Conservation (phyloP, 2,888 invertebrate genomes). For the Incurvaria masculella region DNA sequence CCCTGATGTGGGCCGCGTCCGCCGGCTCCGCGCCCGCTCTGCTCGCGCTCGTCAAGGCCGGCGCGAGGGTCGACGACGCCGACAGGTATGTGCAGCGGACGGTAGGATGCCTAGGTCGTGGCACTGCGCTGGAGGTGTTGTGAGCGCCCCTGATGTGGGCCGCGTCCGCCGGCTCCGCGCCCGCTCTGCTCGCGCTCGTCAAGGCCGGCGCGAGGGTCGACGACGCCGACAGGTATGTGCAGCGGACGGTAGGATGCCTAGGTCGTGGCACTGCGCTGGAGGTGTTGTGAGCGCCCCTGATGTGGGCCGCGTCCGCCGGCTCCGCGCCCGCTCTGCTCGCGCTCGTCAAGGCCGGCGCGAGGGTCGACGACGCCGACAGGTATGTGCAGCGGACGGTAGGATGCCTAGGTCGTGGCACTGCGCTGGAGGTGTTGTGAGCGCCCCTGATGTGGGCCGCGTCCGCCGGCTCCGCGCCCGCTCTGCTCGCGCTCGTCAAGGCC, state of each 20-base stretch:
- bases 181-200: conserved; percentile 85
- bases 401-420: conserved; percentile 52
- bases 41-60: conserved; percentile 81
- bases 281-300: conserved; percentile 83
- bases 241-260: conserved; percentile 19
- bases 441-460: background rate
- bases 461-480: background rate
- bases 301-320: conserved; percentile 98
- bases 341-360: conserved; percentile 82
- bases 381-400: no score
- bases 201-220: conserved; percentile 83
- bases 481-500: background rate
- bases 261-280: conserved; percentile 66
- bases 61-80: conserved; percentile 75
- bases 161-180: conserved; percentile 92
- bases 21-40: conserved; percentile 94
- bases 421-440: conserved; percentile 78
- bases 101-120: conserved; percentile 30
- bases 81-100: conserved; percentile 63
- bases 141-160: conserved; percentile 96
- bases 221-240: conserved; percentile 68
- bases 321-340: conserved; percentile 89
- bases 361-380: conserved; percentile 80
- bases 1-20: conserved; percentile 96
- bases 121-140: conserved; percentile 75